Conservation (phyloP, 2,888 invertebrate species). For the Sclerodermus sp. region DNA sequence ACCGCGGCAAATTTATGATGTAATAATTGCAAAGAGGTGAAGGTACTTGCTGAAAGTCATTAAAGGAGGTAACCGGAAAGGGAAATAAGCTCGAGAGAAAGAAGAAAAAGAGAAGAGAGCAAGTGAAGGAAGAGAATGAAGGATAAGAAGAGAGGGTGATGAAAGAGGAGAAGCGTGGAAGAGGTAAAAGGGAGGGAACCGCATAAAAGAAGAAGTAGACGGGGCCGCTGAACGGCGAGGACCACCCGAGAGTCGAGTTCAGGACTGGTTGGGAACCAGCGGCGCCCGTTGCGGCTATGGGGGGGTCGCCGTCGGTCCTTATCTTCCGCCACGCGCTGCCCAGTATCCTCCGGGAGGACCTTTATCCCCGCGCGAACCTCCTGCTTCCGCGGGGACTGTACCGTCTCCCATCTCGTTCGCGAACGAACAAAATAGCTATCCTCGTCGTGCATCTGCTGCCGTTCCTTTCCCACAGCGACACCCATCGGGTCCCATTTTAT, state of each 20-base stretch:
- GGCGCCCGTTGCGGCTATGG: slow-evolving; percentile 53
- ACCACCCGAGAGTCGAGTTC: slow-evolving; percentile 55
- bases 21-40: slow-evolving; percentile 15
- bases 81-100: slow-evolving; percentile 2
- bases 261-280: slow-evolving; percentile 51
- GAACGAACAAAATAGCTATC: too few relatives aligned
- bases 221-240: slow-evolving; percentile 38
- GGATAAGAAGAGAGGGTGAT: slow-evolving; percentile 9
- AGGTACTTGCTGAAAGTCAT: not conserved
- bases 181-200: slow-evolving; percentile 1
- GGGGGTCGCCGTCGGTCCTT: slow-evolving; percentile 43
- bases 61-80: slow-evolving; percentile 6
- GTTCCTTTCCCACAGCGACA: too few relatives aligned
- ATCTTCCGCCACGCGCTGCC: slow-evolving; percentile 44
- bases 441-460: too few relatives aligned
- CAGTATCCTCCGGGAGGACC: slow-evolving; percentile 41
- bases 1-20: slow-evolving; percentile 12
- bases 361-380: slow-evolving; percentile 31
- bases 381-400: slow-evolving; percentile 24
- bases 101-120: slow-evolving; percentile 12
- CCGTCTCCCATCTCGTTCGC: too few relatives aligned
- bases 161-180: slow-evolving; percentile 9
- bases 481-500: too few relatives aligned
- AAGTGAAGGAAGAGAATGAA: slow-evolving; percentile 4
- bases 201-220: slow-evolving; percentile 8